These are phyloP conservation scores for Perithous albicinctus DNA, from an alignment of 2,888 invertebrate genomes.

Conservation along the genomic window DNA sequence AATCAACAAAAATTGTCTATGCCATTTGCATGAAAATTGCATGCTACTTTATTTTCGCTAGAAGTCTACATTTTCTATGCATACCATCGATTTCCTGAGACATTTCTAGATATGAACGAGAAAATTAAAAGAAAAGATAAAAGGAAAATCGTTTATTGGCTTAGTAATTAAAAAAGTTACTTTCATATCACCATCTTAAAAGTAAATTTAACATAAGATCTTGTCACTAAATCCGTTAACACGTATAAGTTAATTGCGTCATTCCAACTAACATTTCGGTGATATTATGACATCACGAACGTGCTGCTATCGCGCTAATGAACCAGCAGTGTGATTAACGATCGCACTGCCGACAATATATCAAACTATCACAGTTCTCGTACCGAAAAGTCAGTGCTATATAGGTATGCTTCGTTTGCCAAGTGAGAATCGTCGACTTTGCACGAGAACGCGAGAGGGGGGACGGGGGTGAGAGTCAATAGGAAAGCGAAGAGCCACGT, in stretches of 20 bases:
- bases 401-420: background rate
- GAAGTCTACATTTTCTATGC: background rate
- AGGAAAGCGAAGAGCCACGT: constrained; percentile 43
- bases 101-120: background rate
- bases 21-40: background rate
- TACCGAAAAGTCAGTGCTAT: background rate
- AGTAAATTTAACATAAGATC: background rate
- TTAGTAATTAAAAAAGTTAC: too few relatives aligned
- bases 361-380: background rate
- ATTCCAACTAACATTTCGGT: background rate
- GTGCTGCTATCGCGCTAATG: constrained; percentile 25
- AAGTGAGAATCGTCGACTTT: background rate
- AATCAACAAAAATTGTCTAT: too few relatives aligned
- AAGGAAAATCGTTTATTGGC: background rate
- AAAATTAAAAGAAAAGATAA: background rate
- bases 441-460: background rate
- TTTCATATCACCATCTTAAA: too few relatives aligned
- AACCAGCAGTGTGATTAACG: constrained; percentile 8
- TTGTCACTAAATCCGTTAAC: background rate
- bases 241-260: background rate
- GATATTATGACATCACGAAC: background rate
- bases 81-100: background rate
- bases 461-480: constrained; percentile 3
- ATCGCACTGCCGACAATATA: background rate
- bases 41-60: background rate